Conservation (phyloP, 2,797 vertebrate species). For the Kryptolebias ocellatus region DNA sequence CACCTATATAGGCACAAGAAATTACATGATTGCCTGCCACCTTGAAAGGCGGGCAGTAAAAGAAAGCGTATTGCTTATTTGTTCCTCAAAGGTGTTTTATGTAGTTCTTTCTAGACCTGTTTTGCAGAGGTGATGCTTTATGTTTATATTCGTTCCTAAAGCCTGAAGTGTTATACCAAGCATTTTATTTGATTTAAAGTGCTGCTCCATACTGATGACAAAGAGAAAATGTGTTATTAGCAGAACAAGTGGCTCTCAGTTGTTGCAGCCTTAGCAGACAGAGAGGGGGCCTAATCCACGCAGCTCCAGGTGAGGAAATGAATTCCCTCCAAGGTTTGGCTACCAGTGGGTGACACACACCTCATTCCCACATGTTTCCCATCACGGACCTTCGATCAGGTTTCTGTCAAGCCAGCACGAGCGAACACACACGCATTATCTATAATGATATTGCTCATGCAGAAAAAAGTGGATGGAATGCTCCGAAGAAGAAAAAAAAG, state of each 20-base stretch:
- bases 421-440: constrained; percentile 38
- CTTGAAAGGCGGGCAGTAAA: no score
- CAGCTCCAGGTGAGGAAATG: constrained; percentile 60
- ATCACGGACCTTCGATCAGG: constrained; percentile 34
- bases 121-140: constrained; percentile 57
- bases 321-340: constrained; percentile 58
- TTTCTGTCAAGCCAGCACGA: constrained; percentile 38
- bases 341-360: constrained; percentile 42
- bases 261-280: constrained; percentile 63
- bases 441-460: constrained; percentile 41
- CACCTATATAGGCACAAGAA: no score
- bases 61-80: background rate
- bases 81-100: constrained; percentile 48
- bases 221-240: constrained; percentile 57
- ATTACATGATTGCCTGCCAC: no score
- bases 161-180: constrained; percentile 20
- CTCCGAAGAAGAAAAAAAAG: constrained; percentile 31
- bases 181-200: constrained; percentile 40
- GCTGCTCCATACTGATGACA: constrained; percentile 41
- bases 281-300: constrained; percentile 67
- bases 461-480: constrained; percentile 33
- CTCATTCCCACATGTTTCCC: constrained; percentile 42
- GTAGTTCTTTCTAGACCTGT: constrained; percentile 44
- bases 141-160: constrained; percentile 56
- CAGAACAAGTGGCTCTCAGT: constrained; percentile 57